phyloP scores from a whole-genome alignment of 2,888 invertebrate genomes.

The Drosophila nigricruria region DNA sequence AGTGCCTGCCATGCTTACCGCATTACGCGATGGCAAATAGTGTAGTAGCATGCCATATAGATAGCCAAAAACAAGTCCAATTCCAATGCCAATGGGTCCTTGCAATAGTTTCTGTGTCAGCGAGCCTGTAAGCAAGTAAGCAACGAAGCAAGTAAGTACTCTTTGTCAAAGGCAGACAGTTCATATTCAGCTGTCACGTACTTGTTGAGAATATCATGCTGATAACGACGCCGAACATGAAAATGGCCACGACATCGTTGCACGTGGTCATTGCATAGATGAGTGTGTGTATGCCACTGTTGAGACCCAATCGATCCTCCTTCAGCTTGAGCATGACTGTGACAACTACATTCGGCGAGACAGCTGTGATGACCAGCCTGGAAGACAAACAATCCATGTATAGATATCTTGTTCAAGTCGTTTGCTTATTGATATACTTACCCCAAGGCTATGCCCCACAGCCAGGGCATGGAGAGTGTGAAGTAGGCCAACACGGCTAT shows the following conservation, averaged over 20 bases:
- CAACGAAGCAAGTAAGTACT: conserved; percentile 8
- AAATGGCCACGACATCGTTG: conserved; percentile 92
- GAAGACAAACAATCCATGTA: conserved; percentile 12
- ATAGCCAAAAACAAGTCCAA: conserved; percentile 88
- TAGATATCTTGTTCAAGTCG: not conserved
- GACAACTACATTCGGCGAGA: conserved; percentile 91
- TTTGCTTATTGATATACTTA: conserved; percentile 69
- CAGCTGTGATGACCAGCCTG: conserved; percentile 88
- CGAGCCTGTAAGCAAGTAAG: conserved; percentile 82
- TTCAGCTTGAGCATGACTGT: conserved; percentile 89
- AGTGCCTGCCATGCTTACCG: conserved; percentile 79
- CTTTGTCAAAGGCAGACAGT: not conserved
- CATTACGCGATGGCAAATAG: conserved; percentile 87
- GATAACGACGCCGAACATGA: conserved; percentile 89
- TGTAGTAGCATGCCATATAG: conserved; percentile 87
- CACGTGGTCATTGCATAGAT: conserved; percentile 87
- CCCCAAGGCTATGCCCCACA: conserved; percentile 87
- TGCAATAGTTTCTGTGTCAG: conserved; percentile 86
- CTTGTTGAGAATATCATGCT: conserved; percentile 89
- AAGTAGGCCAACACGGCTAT: conserved; percentile 86
- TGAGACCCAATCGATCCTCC: conserved; percentile 87
- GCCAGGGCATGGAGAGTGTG: conserved; percentile 87
- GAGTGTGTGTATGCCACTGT: conserved; percentile 91
- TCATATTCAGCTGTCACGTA: conserved; percentile 73
- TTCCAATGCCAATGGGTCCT: conserved; percentile 87